A percentile compares a stretch with the other conserved stretches of the same genome.
phyloP scores from a whole-genome alignment of 2,888 invertebrate species.

The Morpho helenor region DNA sequence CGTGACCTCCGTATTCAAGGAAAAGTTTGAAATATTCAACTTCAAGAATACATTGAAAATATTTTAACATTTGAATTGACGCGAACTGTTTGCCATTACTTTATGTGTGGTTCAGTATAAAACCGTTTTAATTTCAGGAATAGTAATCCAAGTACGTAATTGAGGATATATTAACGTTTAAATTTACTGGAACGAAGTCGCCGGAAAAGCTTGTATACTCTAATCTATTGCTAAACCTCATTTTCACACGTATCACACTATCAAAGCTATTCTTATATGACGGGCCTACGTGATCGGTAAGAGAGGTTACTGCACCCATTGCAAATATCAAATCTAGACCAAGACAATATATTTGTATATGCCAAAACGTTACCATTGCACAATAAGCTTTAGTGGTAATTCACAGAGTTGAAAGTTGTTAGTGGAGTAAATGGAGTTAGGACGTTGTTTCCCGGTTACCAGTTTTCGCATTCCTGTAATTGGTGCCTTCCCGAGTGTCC shows the following conservation, averaged over 20 bases:
- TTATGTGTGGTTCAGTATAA: too few species aligned
- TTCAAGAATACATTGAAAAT: too few species aligned
- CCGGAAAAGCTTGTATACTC: too few species aligned
- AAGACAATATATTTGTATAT: conserved; percentile 20
- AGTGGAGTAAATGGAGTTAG: not conserved
- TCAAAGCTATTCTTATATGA: conserved; percentile 22
- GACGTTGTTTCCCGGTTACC: conserved; percentile 20
- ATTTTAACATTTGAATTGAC: too few species aligned
- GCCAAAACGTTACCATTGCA: not conserved
- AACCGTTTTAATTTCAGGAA: too few species aligned
- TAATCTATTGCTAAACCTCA: too few species aligned
- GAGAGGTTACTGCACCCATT: conserved; percentile 56
- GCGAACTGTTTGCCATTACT: too few species aligned
- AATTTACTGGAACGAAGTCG: too few species aligned
- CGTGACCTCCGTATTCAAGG: too few species aligned
- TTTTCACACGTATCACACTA: conserved; percentile 7
- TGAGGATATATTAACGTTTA: too few species aligned
- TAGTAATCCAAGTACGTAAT: too few species aligned
- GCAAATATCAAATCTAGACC: conserved; percentile 47
- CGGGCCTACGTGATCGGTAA: conserved; percentile 38
- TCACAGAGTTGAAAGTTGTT: conserved; percentile 18
- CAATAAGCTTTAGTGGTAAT: conserved; percentile 8
- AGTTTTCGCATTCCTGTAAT: conserved; percentile 48
- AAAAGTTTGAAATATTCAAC: too few species aligned
- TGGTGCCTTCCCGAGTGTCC: conserved; percentile 54